phyloP scores from a whole-genome alignment of 2,888 invertebrate genomes.

The Cataglyphis cursor region DNA sequence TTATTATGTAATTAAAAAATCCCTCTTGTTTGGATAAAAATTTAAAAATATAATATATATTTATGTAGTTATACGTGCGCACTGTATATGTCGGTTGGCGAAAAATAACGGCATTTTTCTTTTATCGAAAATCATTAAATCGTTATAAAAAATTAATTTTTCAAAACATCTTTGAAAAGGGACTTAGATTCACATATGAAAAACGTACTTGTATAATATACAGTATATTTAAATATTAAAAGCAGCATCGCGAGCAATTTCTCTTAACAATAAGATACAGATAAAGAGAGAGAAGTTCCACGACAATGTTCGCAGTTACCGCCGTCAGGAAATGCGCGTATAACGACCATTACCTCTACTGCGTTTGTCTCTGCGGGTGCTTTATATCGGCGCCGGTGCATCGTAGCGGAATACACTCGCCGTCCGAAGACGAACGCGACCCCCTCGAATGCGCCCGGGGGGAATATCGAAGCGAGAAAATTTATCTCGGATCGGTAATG shows the following conservation, averaged over 20 bases:
- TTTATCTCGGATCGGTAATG: constrained; percentile 63
- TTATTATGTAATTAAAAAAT: neutral
- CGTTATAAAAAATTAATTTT: neutral
- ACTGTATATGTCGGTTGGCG: neutral
- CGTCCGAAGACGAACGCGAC: constrained; percentile 57
- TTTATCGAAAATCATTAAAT: neutral
- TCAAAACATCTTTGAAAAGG: neutral
- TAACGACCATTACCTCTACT: constrained; percentile 56
- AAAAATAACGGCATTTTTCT: neutral
- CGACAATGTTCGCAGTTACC: constrained; percentile 47
- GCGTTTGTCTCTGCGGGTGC: constrained; percentile 53
- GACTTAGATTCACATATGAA: neutral
- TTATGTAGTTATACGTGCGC: neutral
- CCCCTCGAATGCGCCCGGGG: constrained; percentile 47
- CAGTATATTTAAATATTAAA: constrained; percentile 14
- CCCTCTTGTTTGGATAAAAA: neutral
- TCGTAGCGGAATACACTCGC: constrained; percentile 18
- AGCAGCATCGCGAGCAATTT: constrained; percentile 23
- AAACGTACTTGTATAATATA: neutral
- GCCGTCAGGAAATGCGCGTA: constrained; percentile 48
- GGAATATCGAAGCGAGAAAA: constrained; percentile 62
- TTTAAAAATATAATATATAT: neutral
- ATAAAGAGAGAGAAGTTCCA: neutral
- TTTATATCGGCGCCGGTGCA: constrained; percentile 53
- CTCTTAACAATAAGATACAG: constrained; percentile 20